Base-by-base conservation (phyloP, 2,888 invertebrate genomes). In the Athalia circularis region DNA sequence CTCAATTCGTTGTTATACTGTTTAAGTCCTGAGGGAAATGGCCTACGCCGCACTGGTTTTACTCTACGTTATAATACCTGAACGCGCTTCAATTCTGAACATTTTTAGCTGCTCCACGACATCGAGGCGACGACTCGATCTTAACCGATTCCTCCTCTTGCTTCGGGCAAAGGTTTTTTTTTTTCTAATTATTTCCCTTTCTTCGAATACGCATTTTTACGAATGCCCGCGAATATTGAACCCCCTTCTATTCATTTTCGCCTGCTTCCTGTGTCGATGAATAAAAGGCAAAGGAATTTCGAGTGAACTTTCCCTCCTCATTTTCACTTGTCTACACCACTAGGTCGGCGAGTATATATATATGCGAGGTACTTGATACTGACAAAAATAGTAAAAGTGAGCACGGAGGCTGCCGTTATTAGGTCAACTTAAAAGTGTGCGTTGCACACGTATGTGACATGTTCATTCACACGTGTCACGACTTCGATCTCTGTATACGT, bases 401-500 rank as follows among this genome's bases (percentile, higher is more conserved):
- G 57, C 8, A 45, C 45, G 45, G 59, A 59, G 15, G 11, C 57
- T 47, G 72, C 45, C 57, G 72, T 59, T 72, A 72, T 59, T 59
- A 15, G 72, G 72, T 72, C 72, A 72, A 47, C 72, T 59, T 8
- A 59, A 72, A 57, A n/a, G 72, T 72, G 72, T 72, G 59, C 72
- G 72, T 57, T 8, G n/a, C 54, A 45, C 59, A 47, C 9, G 59
- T 5, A 52, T 72, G 47, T 29, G 2, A 29, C 29, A 29, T 29
- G 29, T 29, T 15, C 62, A 62, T 13, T 4, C 62, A 62, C 15
- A 13, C 15, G 13, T 15, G 29, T 13, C 3, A 29, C 29, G 11
- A 68, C 68, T 9, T 50, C 9, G n/a, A 54, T 15, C 9, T 15
- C 8, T 68, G 54, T 68, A 29, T 68, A 68, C 29, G 15, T 15